phyloP scores from a whole-genome alignment of 2,888 invertebrate genomes.

The Heteromyza rotundicornis region DNA sequence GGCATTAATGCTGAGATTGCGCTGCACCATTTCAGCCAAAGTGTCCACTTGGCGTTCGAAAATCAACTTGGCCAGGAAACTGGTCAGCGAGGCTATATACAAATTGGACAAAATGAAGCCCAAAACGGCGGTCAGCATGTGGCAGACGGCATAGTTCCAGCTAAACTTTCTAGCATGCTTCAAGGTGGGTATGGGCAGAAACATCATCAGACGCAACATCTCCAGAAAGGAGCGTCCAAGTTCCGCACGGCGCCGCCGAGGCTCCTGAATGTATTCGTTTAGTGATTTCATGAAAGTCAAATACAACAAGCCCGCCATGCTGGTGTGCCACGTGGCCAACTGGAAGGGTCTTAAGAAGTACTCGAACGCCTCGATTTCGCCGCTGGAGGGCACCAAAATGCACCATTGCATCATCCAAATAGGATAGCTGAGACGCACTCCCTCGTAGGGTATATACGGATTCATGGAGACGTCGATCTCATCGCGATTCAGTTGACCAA shows the following conservation, averaged over 20 bases:
- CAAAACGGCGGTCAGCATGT: slow-evolving; percentile 30
- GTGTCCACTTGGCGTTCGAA: slow-evolving; percentile 35
- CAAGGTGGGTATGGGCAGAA: slow-evolving; percentile 28
- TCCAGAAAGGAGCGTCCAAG: slow-evolving; percentile 32
- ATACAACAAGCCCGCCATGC: slow-evolving; percentile 26
- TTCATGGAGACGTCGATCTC: slow-evolving; percentile 39
- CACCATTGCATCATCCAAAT: slow-evolving; percentile 40
- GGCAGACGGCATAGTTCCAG: slow-evolving; percentile 28
- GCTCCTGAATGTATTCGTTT: slow-evolving; percentile 10
- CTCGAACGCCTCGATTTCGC: slow-evolving; percentile 36
- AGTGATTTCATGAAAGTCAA: slow-evolving; percentile 27
- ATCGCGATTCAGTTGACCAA: slow-evolving; percentile 31
- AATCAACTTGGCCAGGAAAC: slow-evolving; percentile 40
- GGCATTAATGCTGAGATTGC: slow-evolving; percentile 32
- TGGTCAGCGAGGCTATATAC: slow-evolving; percentile 43
- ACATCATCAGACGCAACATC: slow-evolving; percentile 36
- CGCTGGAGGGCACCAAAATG: slow-evolving; percentile 36
- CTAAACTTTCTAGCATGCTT: slow-evolving; percentile 14
- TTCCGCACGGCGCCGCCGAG: slow-evolving; percentile 14
- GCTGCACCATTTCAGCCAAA: slow-evolving; percentile 31
- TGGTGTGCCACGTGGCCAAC: slow-evolving; percentile 32
- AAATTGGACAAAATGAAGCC: slow-evolving; percentile 45
- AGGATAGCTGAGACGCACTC: slow-evolving; percentile 38
- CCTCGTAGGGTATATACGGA: slow-evolving; percentile 32
- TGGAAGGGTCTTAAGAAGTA: slow-evolving; percentile 43